Base-by-base conservation (phyloP, 2,797 vertebrate genomes). In the Epinephelus awoara region DNA sequence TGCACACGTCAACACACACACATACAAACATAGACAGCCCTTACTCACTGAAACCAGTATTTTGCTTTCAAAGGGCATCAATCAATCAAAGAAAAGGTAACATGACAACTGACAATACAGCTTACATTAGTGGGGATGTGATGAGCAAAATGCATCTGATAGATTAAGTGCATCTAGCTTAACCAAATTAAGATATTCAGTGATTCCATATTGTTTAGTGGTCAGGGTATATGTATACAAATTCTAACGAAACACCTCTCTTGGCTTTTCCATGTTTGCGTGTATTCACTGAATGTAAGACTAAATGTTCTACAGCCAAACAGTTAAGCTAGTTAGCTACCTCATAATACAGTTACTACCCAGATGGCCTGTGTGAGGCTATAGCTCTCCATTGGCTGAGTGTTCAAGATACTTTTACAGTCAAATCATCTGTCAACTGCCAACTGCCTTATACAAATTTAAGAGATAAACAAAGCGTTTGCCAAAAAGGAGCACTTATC, bases 21-120 rank as follows among this genome's bases (percentile, higher is more conserved):
- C 34, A 34, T 34, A 34, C 34, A 34, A 34, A 75, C 17, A 67
- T 0, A 40, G 49, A 59, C 50, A 44, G 14, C 5, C 12, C 18
- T 14, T 38, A 4, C 18, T 62, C 38, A 82, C 29, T 59, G 23
- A 77, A 77, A 66, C 44, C 6, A 77, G 66, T 49, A 12, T 62
- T 77, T 65, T 61, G 23, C 68, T 72, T 78, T 83, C 75, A 79
- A 55, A 67, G 50, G 50, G n/a, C 38, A 81, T 87, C 64, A 54
- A 42, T 81, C 70, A 55, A 38, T 71, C 59, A 82, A 55, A 72
- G 11, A 67, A 75, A 81, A 84, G 67, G 47, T 23, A 70, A 51
- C 61, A 77, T 83, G 44, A 70, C 77, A 82, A 66, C 66, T 82
- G 84, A 79, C 40, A 75, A 61, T 67, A 54, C 19, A 34, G 62